Evolutionary conservation across 2,888 invertebrate species (phyloP), one percentile per base, ranked within the genome.

Genomic region (Phymatocera aterrima): DNA sequence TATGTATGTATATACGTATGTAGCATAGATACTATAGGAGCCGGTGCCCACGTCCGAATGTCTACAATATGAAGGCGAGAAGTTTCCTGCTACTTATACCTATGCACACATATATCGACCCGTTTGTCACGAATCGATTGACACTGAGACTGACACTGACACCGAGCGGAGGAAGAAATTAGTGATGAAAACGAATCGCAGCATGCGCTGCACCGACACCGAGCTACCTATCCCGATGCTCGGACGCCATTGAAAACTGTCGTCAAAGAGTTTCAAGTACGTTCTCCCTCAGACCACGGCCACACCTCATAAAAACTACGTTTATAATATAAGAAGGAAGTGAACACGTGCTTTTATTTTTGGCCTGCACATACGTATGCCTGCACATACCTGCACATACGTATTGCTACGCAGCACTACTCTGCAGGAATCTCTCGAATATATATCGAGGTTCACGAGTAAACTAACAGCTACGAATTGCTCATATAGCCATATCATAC

Each of bases 331-430:
- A 28, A 12, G 46, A 68, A 68, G 46, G 6, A 72, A 72, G 8
- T 10, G n/a, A 72, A 34, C 51, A 72, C 18, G 72, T 72, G 72
- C 34, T 51, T 72, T 72, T 51, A 51, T 72, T 51, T 72, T 72
- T 72, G 51, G 51, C n/a, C n/a, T n/a, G n/a, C n/a, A 72, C 48
- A 34, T 1, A 10, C 12, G 34, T 40, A 57, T 57, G 57, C 57
- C 28, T 57, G 57, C 24, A 51, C 28, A 28, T 28, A 18, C 3
- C 31, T 28, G 12, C 3, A 28, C 10, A 21, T 15, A 28, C 28
- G 28, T n/a, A 57, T 57, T 28, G 40, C 43, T 46, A 15, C 43
- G 34, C 51, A n/a, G 40, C 8, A 15, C 24, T 46, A 34, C 18
- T n/a, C n/a, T 10, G 18, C 15, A 10, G 3, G 5, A n/a, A 48